Conservation (phyloP, 2,888 invertebrate genomes). For the Drosophila limbata region DNA sequence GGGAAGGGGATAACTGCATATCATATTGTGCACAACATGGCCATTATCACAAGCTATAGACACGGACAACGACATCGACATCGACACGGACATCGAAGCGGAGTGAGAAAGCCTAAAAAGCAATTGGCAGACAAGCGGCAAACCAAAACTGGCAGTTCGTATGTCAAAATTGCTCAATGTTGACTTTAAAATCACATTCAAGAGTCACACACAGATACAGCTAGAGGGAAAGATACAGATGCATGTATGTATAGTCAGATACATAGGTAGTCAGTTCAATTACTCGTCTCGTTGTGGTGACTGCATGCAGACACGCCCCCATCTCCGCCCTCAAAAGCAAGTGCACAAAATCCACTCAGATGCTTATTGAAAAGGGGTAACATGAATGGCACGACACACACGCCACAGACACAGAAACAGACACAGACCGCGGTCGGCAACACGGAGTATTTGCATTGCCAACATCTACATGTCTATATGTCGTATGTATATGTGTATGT, state of each 20-base stretch:
- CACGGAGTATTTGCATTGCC: slow-evolving; percentile 49
- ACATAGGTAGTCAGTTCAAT: slow-evolving; percentile 61
- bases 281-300: slow-evolving; percentile 57
- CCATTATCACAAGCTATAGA: slow-evolving; percentile 40
- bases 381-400: slow-evolving; percentile 69
- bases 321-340: not conserved
- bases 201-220: slow-evolving; percentile 30
- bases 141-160: slow-evolving; percentile 73
- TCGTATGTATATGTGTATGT: slow-evolving; percentile 3
- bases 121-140: slow-evolving; percentile 67
- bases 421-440: slow-evolving; percentile 1
- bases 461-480: not conserved
- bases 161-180: slow-evolving; percentile 65
- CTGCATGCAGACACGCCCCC: slow-evolving; percentile 43
- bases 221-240: slow-evolving; percentile 14
- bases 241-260: slow-evolving; percentile 4
- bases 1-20: slow-evolving; percentile 26
- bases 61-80: slow-evolving; percentile 7
- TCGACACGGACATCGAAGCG: slow-evolving; percentile 4
- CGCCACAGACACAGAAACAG: slow-evolving; percentile 53
- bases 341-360: slow-evolving; percentile 28
- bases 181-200: slow-evolving; percentile 78
- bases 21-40: slow-evolving; percentile 45
- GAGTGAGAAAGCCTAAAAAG: slow-evolving; percentile 21
- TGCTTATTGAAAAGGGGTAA: slow-evolving; percentile 74